phyloP scores from a whole-genome alignment of 2,888 invertebrate species.

The Laothoe populi region DNA sequence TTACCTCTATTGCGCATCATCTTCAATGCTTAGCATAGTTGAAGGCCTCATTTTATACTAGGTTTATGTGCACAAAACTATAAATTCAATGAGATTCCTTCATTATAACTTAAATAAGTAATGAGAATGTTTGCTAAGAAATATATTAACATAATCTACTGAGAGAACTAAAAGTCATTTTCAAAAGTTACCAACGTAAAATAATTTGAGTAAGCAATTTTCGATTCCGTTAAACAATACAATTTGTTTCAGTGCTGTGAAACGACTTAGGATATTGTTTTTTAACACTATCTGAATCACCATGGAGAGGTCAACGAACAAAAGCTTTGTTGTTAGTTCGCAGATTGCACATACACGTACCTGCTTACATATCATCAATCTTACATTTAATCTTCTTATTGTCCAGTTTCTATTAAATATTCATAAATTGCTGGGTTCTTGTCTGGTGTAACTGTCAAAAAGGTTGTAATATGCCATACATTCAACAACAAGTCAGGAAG shows the following conservation, averaged over 20 bases:
- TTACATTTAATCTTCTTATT: conserved; percentile 8
- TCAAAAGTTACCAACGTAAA: background rate
- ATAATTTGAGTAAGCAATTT: background rate
- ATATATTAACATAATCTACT: too few species aligned
- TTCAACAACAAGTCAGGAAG: too few species aligned
- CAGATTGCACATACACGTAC: background rate
- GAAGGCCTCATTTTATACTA: too few species aligned
- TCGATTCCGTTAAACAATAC: conserved; percentile 3
- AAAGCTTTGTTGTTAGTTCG: conserved; percentile 17
- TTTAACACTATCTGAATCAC: conserved; percentile 27
- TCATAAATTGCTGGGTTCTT: background rate
- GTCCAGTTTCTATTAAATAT: background rate
- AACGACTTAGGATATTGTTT: conserved; percentile 17
- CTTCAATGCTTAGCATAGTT: too few species aligned
- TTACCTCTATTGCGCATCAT: too few species aligned
- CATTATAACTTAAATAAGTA: too few species aligned
- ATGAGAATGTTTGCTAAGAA: background rate
- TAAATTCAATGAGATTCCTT: too few species aligned
- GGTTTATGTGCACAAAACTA: too few species aligned
- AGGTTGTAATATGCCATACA: background rate
- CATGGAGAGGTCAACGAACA: conserved; percentile 22
- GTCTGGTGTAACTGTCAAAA: background rate
- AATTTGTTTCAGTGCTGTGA: conserved; percentile 15
- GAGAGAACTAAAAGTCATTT: too few species aligned
- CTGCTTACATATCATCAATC: background rate